phyloP scores from a whole-genome alignment of 2,797 vertebrate species.

The Babyrousa celebensis region DNA sequence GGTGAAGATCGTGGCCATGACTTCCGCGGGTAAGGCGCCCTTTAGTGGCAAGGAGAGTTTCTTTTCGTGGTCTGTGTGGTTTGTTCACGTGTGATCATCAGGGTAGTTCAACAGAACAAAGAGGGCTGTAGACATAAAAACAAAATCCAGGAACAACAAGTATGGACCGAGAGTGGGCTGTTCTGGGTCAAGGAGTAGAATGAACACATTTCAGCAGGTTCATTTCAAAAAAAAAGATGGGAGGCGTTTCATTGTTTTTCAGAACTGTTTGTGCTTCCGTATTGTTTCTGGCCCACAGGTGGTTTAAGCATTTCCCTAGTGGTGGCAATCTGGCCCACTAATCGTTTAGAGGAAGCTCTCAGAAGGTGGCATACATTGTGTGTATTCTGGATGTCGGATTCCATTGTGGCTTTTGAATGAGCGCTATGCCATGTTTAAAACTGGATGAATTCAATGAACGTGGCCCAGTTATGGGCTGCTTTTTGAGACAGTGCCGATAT shows the following conservation, averaged over 20 bases:
- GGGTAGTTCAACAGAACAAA: neutral
- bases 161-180: rapidly evolving
- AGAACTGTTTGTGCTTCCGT: neutral
- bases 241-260: neutral
- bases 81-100: neutral
- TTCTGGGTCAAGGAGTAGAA: neutral
- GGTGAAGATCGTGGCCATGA: neutral
- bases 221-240: neutral
- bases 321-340: neutral
- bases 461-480: rapidly evolving
- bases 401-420: neutral
- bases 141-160: rapidly evolving
- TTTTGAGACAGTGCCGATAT: rapidly evolving
- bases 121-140: neutral
- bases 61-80: neutral
- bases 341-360: neutral
- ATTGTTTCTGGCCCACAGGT: neutral
- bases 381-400: neutral
- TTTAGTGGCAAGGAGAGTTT: neutral
- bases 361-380: rapidly evolving
- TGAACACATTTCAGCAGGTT: neutral
- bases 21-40: neutral
- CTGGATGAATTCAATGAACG: rapidly evolving
- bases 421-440: neutral
- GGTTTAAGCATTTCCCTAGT: neutral